These are phyloP conservation scores for Empis livida DNA, from an alignment of 2,888 invertebrate species.

Conservation along the genomic window DNA sequence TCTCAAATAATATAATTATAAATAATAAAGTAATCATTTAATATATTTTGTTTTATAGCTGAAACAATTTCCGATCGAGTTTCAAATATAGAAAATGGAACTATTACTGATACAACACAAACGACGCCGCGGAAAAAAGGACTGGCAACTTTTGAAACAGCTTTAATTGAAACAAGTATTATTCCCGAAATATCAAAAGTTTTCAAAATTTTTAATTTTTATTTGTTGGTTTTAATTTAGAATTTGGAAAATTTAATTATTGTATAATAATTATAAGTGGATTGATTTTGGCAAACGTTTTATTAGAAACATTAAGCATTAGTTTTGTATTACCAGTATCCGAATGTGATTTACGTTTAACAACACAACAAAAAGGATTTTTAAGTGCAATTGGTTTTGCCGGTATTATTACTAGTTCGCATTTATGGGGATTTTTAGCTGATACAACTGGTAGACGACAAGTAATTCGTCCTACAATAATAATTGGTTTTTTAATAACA, in stretches of 20 bases:
- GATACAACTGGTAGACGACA: conserved; percentile 40
- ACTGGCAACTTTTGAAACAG: conserved; percentile 3
- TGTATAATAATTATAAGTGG: conserved; percentile 38
- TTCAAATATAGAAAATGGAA: not conserved
- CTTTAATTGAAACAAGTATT: conserved; percentile 8
- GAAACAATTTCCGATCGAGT: not conserved
- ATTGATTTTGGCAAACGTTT: conserved; percentile 38
- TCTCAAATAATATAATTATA: too few species aligned
- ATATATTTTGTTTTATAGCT: not conserved
- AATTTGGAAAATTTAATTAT: conserved; percentile 41
- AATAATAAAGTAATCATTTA: not conserved
- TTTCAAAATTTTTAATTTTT: conserved; percentile 1
- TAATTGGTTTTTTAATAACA: conserved; percentile 36
- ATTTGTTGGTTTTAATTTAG: conserved; percentile 19
- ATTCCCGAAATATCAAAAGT: not conserved
- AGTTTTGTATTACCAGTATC: conserved; percentile 42
- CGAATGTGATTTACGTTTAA: conserved; percentile 33
- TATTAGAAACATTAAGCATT: conserved; percentile 35
- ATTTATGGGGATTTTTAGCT: conserved; percentile 44
- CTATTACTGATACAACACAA: not conserved
- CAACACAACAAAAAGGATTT: conserved; percentile 31
- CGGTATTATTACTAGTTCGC: conserved; percentile 40
- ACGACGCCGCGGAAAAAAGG: not conserved
- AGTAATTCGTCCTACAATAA: conserved; percentile 36
- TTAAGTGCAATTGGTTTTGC: conserved; percentile 33